A percentile compares a stretch with the other conserved stretches of the same genome.
phyloP scores from a whole-genome alignment of 2,797 vertebrate species.

The Neoniphon sammara region DNA sequence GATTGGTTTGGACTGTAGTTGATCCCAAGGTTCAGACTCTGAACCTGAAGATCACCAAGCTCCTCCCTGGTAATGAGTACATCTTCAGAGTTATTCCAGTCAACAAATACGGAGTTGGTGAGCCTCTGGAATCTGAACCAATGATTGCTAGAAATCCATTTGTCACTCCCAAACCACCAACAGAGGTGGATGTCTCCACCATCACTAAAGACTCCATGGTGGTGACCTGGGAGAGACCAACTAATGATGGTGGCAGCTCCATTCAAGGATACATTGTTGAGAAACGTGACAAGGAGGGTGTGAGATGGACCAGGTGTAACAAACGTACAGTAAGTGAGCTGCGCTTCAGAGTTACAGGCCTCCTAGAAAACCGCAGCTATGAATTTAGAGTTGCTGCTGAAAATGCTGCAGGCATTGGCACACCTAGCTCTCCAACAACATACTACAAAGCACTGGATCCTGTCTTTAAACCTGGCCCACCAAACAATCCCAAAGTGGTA shows the following conservation, averaged over 20 bases:
- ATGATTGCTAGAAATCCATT: constrained; percentile 94
- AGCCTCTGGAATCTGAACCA: constrained; percentile 95
- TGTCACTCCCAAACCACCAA: constrained; percentile 89
- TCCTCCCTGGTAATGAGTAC: constrained; percentile 98
- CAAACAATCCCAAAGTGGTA: constrained; percentile 94
- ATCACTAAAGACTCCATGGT: constrained; percentile 98
- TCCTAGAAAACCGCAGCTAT: constrained; percentile 94
- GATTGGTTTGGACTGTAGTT: constrained; percentile 95
- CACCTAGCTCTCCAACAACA: constrained; percentile 88
- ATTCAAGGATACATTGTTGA: constrained; percentile 95
- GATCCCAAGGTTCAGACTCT: constrained; percentile 94
- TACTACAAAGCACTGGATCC: constrained; percentile 96
- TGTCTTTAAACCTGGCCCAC: constrained; percentile 95
- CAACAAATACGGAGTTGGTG: constrained; percentile 97
- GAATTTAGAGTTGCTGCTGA: constrained; percentile 97
- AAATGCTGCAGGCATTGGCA: constrained; percentile 95
- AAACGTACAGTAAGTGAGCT: constrained; percentile 93
- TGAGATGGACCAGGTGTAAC: constrained; percentile 97
- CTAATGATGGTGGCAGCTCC: constrained; percentile 92
- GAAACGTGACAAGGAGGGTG: constrained; percentile 97
- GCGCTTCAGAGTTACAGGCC: constrained; percentile 93
- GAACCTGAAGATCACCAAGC: constrained; percentile 94
- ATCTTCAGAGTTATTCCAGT: constrained; percentile 97
- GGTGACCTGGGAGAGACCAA: constrained; percentile 95
- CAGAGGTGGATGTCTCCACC: constrained; percentile 91